phyloP scores from a whole-genome alignment of 2,797 vertebrate species.

The Huso huso region DNA sequence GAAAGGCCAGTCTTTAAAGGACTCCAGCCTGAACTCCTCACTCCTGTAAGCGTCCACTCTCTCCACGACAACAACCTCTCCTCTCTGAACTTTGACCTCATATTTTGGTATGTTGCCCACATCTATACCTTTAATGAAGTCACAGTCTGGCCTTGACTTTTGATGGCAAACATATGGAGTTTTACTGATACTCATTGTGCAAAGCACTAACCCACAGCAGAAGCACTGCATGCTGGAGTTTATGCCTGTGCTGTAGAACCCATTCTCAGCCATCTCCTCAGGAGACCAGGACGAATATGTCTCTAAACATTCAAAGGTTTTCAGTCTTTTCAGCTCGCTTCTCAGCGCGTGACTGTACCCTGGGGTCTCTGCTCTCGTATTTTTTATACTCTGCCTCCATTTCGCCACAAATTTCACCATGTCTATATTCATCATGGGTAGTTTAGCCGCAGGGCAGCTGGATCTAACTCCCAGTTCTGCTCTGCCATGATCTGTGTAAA shows the following conservation, averaged over 20 bases:
- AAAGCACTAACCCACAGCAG: constrained; percentile 25
- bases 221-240: constrained; percentile 22
- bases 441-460: neutral
- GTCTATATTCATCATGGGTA: neutral
- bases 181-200: neutral
- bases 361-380: constrained; percentile 12
- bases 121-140: constrained; percentile 24
- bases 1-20: constrained; percentile 10
- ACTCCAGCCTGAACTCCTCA: neutral
- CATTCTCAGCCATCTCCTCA: constrained; percentile 23
- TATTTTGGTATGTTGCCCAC: constrained; percentile 26
- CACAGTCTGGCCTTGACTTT: constrained; percentile 12
- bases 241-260: constrained; percentile 15
- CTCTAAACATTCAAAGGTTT: constrained; percentile 20
- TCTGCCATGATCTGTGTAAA: too few relatives aligned
- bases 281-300: constrained; percentile 8
- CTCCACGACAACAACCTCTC: neutral
- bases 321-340: constrained; percentile 28
- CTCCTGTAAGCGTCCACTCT: accelerated
- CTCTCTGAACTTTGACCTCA: constrained; percentile 10
- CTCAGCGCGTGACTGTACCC: constrained; percentile 33
- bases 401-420: neutral
- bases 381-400: constrained; percentile 12
- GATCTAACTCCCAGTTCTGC: constrained; percentile 13
- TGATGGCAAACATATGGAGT: constrained; percentile 13